Percentiles rank a stretch among this genome's conserved stretches.
These are phyloP conservation scores for Ochropleura leucogaster DNA, from an alignment of 2,888 invertebrate genomes.

Conservation along the genomic window DNA sequence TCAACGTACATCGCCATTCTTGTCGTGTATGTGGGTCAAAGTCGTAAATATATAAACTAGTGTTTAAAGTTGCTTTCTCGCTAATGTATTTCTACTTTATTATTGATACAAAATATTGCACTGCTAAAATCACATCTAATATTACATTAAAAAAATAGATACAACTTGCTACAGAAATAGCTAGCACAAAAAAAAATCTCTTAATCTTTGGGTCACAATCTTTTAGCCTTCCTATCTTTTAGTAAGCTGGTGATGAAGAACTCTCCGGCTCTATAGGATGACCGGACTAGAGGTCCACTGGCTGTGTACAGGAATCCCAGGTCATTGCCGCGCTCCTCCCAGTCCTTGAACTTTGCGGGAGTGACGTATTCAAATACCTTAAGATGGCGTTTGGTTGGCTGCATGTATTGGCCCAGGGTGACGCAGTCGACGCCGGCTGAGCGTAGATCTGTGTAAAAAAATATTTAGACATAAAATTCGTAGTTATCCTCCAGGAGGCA, in stretches of 20 bases:
- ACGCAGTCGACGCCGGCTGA: slow-evolving; percentile 97
- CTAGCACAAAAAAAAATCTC: neutral
- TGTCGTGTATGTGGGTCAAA: neutral
- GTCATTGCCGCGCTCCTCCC: slow-evolving; percentile 95
- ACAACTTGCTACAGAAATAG: neutral
- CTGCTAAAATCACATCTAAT: slow-evolving; percentile 23
- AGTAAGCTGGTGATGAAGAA: slow-evolving; percentile 96
- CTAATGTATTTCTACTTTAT: neutral
- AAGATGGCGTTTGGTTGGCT: slow-evolving; percentile 98
- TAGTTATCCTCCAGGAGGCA: neutral
- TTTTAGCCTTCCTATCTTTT: slow-evolving; percentile 90
- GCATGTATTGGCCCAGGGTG: slow-evolving; percentile 99
- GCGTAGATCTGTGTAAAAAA: slow-evolving; percentile 92
- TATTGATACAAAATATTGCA: neutral
- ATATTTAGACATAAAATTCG: neutral
- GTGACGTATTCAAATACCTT: slow-evolving; percentile 99
- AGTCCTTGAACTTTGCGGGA: slow-evolving; percentile 97
- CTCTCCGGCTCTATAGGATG: slow-evolving; percentile 99
- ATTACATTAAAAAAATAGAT: neutral
- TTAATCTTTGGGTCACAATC: slow-evolving; percentile 72
- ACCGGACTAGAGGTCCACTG: slow-evolving; percentile 98
- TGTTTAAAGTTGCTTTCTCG: neutral
- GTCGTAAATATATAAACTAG: neutral
- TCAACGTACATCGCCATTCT: neutral
- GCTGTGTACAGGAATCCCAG: slow-evolving; percentile 99